phyloP scores from a whole-genome alignment of 2,888 invertebrate species.

The Apotomis turbidana region DNA sequence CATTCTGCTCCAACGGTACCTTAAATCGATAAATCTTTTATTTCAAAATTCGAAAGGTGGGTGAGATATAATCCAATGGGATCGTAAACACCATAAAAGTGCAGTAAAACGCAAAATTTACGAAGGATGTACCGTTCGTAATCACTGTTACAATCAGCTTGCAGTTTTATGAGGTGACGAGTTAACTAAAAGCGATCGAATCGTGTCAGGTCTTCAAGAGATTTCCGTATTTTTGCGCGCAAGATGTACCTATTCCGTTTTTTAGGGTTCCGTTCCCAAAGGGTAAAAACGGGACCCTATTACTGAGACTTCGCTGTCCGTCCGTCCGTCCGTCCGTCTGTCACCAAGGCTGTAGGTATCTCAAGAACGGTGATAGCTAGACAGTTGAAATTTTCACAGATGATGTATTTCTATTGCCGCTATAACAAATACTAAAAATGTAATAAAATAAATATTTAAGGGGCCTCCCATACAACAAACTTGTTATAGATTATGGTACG shows the following conservation, averaged over 20 bases:
- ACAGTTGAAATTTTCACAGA: no score
- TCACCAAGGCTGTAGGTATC: no score
- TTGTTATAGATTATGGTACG: no score
- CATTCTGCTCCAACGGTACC: background rate
- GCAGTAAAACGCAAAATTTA: conserved; percentile 21
- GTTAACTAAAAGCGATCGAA: conserved; percentile 17
- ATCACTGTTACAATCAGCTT: conserved; percentile 20
- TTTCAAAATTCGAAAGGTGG: background rate
- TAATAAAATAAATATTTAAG: no score
- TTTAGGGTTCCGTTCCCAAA: no score
- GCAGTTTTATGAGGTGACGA: conserved; percentile 26
- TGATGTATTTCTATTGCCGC: no score
- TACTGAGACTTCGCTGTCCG: no score
- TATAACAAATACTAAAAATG: no score
- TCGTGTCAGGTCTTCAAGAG: conserved; percentile 1
- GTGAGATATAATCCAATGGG: background rate
- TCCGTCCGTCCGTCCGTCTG: no score
- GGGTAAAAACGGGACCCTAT: no score
- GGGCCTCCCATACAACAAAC: no score
- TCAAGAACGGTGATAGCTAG: no score
- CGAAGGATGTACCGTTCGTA: conserved; percentile 19
- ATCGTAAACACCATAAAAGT: conserved; percentile 20
- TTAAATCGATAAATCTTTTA: background rate
- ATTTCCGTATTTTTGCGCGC: background rate
- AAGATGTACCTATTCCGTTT: background rate